Base-by-base conservation (phyloP, 2,797 vertebrate genomes). In the Myotis planiceps region DNA sequence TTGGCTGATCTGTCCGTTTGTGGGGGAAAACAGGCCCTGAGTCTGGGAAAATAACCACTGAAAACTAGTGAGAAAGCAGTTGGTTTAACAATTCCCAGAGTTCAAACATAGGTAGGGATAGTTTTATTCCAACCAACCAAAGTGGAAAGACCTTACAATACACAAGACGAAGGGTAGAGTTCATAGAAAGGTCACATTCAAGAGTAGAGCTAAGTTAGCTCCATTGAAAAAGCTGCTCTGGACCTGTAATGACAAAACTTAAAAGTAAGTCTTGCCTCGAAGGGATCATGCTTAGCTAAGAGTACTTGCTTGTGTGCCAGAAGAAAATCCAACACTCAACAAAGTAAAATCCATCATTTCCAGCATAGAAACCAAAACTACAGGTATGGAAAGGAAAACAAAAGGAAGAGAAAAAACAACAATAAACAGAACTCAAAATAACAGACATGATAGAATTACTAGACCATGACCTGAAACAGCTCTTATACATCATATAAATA, bases 61-160 rank as follows among this genome's bases (percentile, higher is more conserved):
- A 76, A 74, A 92, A 75, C 60, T 34, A 71, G 3, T 63, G 32
- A 9, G 29, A 81, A 90, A 78, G 37, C 6, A 71, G 18, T 55
- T 81, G n/a, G 16, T 34, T 55, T 14, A 78, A 58, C 49, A 92
- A 71, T 55, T 76, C 13, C 13, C 68, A 37, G 51, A 47, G 21
- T 85, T 69, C 37, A 69, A 85, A 69, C 34, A n/a, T 37, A 75
- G 18, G 16, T 71, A 55, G 19, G 29, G 60, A 71, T n/a, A 63
- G 16, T 80, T 88, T 37, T 80, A 25, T 76, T 75, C 66, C 75
- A 85, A 71, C 10, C 12, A 81, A 14, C 21, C 66, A 49, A 23
- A 82, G 7, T 39, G 14, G 15, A 91, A 83, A 91, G 13, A 92
- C 37, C 53, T 90, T 75, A 25, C 92, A 94, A 90, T 29, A 72